These are phyloP conservation scores for Lasioglossum pauxillum DNA, from an alignment of 2,888 invertebrate species.

Conservation along the genomic window DNA sequence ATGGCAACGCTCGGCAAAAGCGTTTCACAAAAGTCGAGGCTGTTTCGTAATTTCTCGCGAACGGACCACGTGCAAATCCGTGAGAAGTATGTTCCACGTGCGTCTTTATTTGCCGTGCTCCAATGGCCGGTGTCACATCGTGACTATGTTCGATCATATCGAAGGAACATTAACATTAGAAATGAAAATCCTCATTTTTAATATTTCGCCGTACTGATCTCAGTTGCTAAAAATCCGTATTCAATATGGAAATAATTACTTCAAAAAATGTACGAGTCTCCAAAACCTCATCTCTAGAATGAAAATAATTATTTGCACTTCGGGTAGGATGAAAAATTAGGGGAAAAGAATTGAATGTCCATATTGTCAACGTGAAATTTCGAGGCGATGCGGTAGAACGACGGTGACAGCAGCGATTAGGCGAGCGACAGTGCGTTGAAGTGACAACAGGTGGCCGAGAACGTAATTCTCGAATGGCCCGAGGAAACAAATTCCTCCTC, in stretches of 20 bases:
- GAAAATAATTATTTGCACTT: background rate
- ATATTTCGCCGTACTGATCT: background rate
- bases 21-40: slow-evolving; percentile 33
- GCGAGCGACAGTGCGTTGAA: background rate
- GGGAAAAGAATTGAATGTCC: background rate
- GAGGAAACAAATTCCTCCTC: slow-evolving; percentile 31
- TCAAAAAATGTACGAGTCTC: background rate
- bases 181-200: background rate
- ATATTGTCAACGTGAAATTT: background rate
- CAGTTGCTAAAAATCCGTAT: too few relatives aligned
- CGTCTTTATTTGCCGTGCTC: background rate
- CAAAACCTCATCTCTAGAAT: background rate
- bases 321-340: too few relatives aligned
- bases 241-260: background rate
- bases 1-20: slow-evolving; percentile 21
- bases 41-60: slow-evolving; percentile 25
- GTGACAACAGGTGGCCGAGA: slow-evolving; percentile 48
- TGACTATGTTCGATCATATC: background rate
- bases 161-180: background rate
- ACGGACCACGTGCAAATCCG: slow-evolving; percentile 10
- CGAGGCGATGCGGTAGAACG: background rate
- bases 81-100: slow-evolving; percentile 13
- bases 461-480: background rate
- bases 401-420: background rate
- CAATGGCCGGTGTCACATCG: background rate